These are phyloP conservation scores for Chloropsis hardwickii DNA, from an alignment of 2,113 vertebrate species.

Conservation along the genomic window DNA sequence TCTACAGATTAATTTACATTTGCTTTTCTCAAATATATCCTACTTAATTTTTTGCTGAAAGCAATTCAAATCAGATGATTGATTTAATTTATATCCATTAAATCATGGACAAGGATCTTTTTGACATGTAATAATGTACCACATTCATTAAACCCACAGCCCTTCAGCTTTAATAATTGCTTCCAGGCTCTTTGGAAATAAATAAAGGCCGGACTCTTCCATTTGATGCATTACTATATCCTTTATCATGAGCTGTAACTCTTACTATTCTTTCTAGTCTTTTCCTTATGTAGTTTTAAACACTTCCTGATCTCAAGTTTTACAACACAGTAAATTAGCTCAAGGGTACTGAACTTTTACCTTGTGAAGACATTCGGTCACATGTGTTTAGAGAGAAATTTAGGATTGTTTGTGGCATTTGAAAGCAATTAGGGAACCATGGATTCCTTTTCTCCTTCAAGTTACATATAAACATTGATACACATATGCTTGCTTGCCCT, in stretches of 20 bases:
- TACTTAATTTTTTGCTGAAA: not conserved
- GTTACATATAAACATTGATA: not conserved
- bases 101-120: not conserved
- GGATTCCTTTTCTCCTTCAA: not conserved
- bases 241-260: not conserved
- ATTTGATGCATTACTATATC: not conserved
- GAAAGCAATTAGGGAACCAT: not conserved
- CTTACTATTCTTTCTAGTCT: not conserved
- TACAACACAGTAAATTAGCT: not conserved
- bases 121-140: not conserved
- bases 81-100: constrained; percentile 29
- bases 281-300: not conserved
- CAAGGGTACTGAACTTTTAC: not conserved
- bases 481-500: not conserved
- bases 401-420: not conserved
- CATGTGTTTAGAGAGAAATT: not conserved
- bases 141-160: not conserved
- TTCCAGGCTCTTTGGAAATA: constrained; percentile 14
- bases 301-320: not conserved
- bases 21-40: not conserved
- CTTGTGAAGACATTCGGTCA: not conserved
- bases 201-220: not conserved
- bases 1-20: not conserved
- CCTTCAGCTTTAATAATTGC: not conserved
- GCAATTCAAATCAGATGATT: constrained; percentile 7